phyloP scores from a whole-genome alignment of 2,888 invertebrate genomes.

The Melanotus villosus region DNA sequence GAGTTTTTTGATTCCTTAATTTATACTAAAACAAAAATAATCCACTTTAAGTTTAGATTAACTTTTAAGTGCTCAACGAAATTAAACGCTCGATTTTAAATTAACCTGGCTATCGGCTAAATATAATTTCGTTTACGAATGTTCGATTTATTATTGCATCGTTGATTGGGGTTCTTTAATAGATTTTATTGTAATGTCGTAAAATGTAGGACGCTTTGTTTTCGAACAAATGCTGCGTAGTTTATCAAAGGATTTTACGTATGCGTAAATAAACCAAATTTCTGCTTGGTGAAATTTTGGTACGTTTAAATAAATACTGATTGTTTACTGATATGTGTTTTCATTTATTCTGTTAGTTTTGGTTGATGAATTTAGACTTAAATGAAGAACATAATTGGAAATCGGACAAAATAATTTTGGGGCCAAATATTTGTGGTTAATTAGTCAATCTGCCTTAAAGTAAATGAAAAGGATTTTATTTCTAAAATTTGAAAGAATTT shows the following conservation, averaged over 20 bases:
- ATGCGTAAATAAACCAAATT: neutral
- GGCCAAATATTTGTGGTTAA: too few relatives aligned
- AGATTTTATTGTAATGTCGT: neutral
- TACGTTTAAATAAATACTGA: neutral
- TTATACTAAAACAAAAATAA: too few relatives aligned
- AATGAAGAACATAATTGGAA: too few relatives aligned
- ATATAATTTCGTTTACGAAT: slow-evolving; percentile 36
- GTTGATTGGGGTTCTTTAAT: slow-evolving; percentile 37
- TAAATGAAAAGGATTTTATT: too few relatives aligned
- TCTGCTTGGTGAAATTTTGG: neutral
- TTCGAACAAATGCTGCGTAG: neutral
- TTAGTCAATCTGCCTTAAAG: too few relatives aligned
- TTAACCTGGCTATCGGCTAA: slow-evolving; percentile 22
- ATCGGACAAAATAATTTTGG: too few relatives aligned
- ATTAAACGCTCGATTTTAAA: slow-evolving; percentile 24
- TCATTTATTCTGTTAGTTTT: too few relatives aligned
- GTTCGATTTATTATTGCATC: slow-evolving; percentile 42
- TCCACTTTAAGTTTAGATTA: too few relatives aligned
- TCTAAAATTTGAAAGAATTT: too few relatives aligned
- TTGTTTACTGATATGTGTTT: too few relatives aligned
- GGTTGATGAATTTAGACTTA: too few relatives aligned
- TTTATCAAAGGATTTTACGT: slow-evolving; percentile 16
- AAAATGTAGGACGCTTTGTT: neutral
- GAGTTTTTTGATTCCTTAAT: too few relatives aligned
- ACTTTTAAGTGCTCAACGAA: slow-evolving; percentile 16